Base-by-base conservation (phyloP, 2,888 invertebrate species). In the Archips crataeganus region DNA sequence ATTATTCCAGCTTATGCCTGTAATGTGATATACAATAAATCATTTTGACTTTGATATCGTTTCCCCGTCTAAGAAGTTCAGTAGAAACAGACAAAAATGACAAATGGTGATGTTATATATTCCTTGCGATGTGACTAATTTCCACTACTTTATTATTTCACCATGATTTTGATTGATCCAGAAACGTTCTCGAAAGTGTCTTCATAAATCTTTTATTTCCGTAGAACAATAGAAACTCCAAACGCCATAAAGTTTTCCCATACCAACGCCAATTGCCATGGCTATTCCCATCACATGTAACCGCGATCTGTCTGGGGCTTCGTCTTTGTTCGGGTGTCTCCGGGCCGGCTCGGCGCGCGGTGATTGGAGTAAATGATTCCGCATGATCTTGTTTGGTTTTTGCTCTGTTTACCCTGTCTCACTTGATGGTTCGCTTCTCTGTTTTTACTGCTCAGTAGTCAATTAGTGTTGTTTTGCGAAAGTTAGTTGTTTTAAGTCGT, bases 361-460 rank as follows among this genome's bases (percentile, higher is more conserved):
- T 87, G 90, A 90, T 91, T 89, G 90, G 87, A 90, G 91, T 92
- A 92, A 93, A 91, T 90, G 92, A 92, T 91, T 91, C 91, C 89
- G 86, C 90, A 89, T 92, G 91, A 90, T 90, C 90, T 87, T 86
- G 91, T 91, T 90, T 88, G 78, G 85, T 90, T 93, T 91, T 92
- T 92, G 89, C 83, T 90, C 89, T 89, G 87, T 90, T 91, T 90
- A 88, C 86, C 75, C 81, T 86, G 90, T 86, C 87, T 82, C 81
- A 81, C 79, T 86, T 88, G 87, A 87, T 85, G 84, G 80, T 85
- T 82, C 80, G 81, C 81, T 80, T 82, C 87, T 69, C 82, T 80
- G 82, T 85, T 87, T 81, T 79, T 82, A 80, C 84, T 73, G 75
- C 51, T 78, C 81, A 85, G 85, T 86, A 87, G 90, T 91, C 91